Base-by-base conservation (phyloP, 2,888 invertebrate genomes). In the Erpobdella octoculata region DNA sequence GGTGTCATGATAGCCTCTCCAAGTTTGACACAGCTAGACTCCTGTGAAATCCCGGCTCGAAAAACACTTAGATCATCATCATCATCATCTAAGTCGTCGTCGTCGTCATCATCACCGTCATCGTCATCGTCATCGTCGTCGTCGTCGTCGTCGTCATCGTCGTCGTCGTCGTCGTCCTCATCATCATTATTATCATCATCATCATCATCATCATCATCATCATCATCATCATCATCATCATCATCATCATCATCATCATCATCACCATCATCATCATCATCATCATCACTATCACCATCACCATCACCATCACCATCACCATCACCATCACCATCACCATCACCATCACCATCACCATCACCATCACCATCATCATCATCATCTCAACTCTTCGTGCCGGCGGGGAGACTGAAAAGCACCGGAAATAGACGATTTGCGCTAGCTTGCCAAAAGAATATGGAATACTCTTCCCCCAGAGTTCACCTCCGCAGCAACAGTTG, bases 201-300 rank as follows among this genome's bases (percentile, higher is more conserved):
- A 64, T 64, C 21, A 61, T 37, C 0, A 37, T 31, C 46, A 31
- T 58, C 58, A 48, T 61, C 70, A 70, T 70, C 70, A 70, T 70
- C 70, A 36, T 70, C 37, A 15, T 70, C 70, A 62, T 70, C 70
- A 61, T 61, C 70, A 62, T 61, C 70, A 61, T 36, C 70, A 5
- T 70, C 41, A 1, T 70, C 61, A 33, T 68, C 68, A 68, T 69
- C 69, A 21, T 58, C 53, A 3, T 68, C 33, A 68, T 68, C 48
- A 68, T 46, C 41, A 46, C 21, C 46, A 68, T 69, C 46, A 33
- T 69, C 35, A 46, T 58, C 31, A 25, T 9, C 18, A 12, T 41
- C 18, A 18, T 12, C 18, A 41, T 12, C 41, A 41, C 18, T 41
- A 41, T 9, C 41, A 41, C 9, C 18, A 41, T 48, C 48, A 25